Evolutionary conservation across 2,113 vertebrate species (phyloP).

Genomic region (Cinclus mexicanus): DNA sequence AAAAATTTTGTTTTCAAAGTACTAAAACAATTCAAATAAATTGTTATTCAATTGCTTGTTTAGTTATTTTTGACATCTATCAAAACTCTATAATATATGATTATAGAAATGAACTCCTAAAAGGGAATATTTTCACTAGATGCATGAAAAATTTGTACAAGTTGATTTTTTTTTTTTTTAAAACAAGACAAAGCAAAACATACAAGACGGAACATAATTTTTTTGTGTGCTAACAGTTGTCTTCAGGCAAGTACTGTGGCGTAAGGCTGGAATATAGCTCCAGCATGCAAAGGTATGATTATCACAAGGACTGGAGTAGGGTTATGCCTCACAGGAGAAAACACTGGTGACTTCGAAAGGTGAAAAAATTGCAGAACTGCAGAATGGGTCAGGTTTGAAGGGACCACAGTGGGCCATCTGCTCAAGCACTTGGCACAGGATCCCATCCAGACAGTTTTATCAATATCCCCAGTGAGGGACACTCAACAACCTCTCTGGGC

Average conservation of each 20-base stretch:
- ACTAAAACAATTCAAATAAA: background rate
- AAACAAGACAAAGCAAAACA: background rate
- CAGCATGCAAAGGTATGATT: background rate
- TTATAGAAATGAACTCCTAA: background rate
- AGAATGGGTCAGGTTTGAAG: background rate
- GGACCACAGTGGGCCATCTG: background rate
- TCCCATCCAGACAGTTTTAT: fast-evolving
- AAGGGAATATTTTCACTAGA: background rate
- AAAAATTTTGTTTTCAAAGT: background rate
- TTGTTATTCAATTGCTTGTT: background rate
- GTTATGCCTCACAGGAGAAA: background rate
- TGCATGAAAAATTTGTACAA: background rate
- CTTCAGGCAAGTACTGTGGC: background rate
- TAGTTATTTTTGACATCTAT: background rate
- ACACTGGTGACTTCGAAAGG: background rate
- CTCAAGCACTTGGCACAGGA: background rate
- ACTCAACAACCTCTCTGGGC: fast-evolving
- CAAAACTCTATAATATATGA: background rate
- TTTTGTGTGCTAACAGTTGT: background rate
- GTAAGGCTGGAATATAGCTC: background rate
- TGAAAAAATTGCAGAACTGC: background rate
- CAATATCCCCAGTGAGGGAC: background rate
- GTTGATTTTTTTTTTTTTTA: background rate
- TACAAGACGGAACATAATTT: background rate
- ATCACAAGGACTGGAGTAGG: background rate